Percentiles rank a stretch among this genome's conserved stretches.
These are phyloP conservation scores for Colius striatus DNA, from an alignment of 2,113 vertebrate genomes.

Conservation along the genomic window DNA sequence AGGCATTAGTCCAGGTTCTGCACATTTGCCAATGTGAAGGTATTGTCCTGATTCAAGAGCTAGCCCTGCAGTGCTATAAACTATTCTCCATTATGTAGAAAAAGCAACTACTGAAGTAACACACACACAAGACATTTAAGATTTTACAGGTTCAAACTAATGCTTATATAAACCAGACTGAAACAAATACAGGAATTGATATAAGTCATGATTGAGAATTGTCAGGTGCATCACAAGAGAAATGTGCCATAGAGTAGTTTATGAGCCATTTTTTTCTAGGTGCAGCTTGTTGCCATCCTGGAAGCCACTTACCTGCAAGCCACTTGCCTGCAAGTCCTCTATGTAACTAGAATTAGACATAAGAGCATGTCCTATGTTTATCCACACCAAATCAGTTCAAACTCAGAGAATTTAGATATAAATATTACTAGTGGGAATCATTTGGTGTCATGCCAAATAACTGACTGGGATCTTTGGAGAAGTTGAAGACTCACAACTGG, in stretches of 20 bases:
- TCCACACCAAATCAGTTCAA: neutral
- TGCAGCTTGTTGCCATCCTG: accelerated
- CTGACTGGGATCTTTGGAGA: neutral
- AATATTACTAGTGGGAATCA: neutral
- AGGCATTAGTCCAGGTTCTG: neutral
- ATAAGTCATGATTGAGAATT: neutral
- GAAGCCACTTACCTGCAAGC: neutral
- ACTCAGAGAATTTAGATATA: neutral
- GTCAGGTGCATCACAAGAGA: neutral
- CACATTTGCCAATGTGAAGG: neutral
- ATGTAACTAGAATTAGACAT: neutral
- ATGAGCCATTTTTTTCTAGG: neutral
- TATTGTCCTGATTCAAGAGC: neutral
- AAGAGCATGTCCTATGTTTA: neutral
- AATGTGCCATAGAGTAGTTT: neutral
- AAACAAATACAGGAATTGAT: neutral
- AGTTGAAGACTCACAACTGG: neutral
- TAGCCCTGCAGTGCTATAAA: neutral
- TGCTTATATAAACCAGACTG: neutral
- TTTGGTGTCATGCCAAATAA: neutral
- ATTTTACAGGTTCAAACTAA: neutral
- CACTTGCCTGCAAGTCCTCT: neutral
- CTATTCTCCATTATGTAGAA: neutral
- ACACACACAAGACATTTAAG: neutral
- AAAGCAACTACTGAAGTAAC: neutral